Conservation (phyloP, 2,797 vertebrate species). For the Argyrosomus regius region DNA sequence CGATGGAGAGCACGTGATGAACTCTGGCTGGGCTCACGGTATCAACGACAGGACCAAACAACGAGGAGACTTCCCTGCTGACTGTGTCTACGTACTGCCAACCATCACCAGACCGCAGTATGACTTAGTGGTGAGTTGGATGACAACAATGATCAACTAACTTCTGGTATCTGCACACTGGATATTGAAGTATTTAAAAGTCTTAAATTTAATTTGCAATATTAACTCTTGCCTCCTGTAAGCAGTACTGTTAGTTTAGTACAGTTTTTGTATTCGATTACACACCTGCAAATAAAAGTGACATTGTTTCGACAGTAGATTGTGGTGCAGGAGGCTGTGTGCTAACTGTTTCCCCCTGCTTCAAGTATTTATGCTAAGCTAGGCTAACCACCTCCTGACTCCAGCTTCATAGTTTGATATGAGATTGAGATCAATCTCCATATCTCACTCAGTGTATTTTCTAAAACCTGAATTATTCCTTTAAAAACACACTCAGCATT, state of each 20-base stretch:
- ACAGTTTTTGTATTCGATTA: too few relatives aligned
- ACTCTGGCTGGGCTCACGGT: conserved; percentile 94
- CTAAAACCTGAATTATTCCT: background rate
- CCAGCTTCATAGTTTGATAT: background rate
- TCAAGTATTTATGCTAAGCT: background rate
- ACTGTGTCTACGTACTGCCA: conserved; percentile 94
- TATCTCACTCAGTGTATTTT: too few relatives aligned
- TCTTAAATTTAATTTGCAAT: too few relatives aligned
- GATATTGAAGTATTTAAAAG: too few relatives aligned
- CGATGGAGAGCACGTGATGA: conserved; percentile 92
- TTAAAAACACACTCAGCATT: too few relatives aligned
- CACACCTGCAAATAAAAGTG: too few relatives aligned
- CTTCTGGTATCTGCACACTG: background rate
- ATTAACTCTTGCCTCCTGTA: too few relatives aligned
- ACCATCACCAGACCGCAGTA: conserved; percentile 90
- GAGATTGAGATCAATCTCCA: too few relatives aligned
- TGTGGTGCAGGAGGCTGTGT: too few relatives aligned
- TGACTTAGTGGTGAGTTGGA: conserved; percentile 90
- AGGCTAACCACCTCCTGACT: background rate
- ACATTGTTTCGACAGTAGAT: too few relatives aligned
- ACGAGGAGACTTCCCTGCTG: conserved; percentile 94
- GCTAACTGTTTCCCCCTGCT: background rate
- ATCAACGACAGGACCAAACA: conserved; percentile 93
- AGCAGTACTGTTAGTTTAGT: too few relatives aligned
- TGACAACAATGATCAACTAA: background rate